Conservation (phyloP, 2,797 vertebrate genomes). For the Epinephelus coioides region DNA sequence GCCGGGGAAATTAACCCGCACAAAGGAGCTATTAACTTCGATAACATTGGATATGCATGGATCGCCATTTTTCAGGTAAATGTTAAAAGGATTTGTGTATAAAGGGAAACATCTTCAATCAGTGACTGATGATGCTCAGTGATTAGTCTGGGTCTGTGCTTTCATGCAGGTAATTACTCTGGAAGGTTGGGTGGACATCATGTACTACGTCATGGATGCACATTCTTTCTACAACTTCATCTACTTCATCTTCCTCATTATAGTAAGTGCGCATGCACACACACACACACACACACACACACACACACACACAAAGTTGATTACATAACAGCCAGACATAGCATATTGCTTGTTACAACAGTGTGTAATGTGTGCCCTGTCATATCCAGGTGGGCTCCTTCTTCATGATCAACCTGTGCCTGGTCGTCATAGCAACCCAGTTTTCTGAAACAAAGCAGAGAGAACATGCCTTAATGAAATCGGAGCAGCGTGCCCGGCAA, state of each 20-base stretch:
- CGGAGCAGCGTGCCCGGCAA: conserved; percentile 94
- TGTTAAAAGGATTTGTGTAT: neutral
- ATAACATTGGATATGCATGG: conserved; percentile 98
- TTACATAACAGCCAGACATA: neutral
- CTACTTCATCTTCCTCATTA: conserved; percentile 89
- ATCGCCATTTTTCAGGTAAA: conserved; percentile 98
- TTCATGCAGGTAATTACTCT: conserved; percentile 93
- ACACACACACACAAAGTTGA: neutral
- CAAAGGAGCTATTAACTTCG: conserved; percentile 98
- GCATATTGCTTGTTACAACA: neutral
- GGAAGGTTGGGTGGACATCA: conserved; percentile 99
- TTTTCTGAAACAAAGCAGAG: conserved; percentile 98
- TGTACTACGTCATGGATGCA: conserved; percentile 99
- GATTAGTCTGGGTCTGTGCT: conserved; percentile 41
- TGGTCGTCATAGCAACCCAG: conserved; percentile 99
- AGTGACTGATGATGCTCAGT: conserved; percentile 1
- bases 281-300: neutral
- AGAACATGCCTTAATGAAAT: conserved; percentile 97
- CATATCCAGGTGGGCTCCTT: conserved; percentile 94
- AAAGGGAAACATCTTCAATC: neutral
- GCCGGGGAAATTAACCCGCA: conserved; percentile 94
- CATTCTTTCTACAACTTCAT: conserved; percentile 93
- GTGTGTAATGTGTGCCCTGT: conserved; percentile 9
- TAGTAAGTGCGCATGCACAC: conserved; percentile 75
- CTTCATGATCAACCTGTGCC: conserved; percentile 99